Percentiles rank a stretch among this genome's conserved stretches.
phyloP scores from a whole-genome alignment of 2,797 vertebrate species.

The Octomys mimax region DNA sequence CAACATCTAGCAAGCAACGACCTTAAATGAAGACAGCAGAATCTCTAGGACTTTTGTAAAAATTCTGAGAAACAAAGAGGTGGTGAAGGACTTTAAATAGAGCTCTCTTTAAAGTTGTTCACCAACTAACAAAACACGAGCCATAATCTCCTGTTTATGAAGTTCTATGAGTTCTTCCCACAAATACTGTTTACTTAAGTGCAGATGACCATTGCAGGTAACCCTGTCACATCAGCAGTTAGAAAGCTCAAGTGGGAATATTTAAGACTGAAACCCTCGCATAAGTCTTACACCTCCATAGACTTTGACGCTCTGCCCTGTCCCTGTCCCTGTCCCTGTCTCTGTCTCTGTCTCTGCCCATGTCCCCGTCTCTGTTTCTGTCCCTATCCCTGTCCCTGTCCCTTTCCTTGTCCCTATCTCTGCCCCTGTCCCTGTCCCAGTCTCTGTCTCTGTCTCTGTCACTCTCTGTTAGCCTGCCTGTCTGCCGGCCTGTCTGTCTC shows the following conservation, averaged over 20 bases:
- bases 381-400: too few species aligned
- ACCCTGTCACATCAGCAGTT: neutral
- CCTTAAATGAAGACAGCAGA: neutral
- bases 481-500: neutral
- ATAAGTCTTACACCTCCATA: neutral
- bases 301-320: neutral
- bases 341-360: neutral
- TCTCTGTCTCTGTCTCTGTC: neutral
- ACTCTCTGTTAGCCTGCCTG: neutral
- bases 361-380: neutral
- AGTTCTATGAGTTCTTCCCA: neutral
- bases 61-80: neutral
- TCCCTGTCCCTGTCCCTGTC: neutral
- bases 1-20: neutral
- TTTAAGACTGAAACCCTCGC: neutral
- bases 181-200: neutral
- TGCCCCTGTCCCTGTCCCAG: too few species aligned
- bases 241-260: neutral
- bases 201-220: neutral
- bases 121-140: neutral
- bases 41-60: constrained; percentile 16
- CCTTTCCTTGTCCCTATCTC: too few species aligned
- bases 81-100: neutral
- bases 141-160: neutral
- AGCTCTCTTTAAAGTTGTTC: neutral